Conservation (phyloP, 1,140 invertebrate genomes). For the Aphelenchoides besseyi region DNA sequence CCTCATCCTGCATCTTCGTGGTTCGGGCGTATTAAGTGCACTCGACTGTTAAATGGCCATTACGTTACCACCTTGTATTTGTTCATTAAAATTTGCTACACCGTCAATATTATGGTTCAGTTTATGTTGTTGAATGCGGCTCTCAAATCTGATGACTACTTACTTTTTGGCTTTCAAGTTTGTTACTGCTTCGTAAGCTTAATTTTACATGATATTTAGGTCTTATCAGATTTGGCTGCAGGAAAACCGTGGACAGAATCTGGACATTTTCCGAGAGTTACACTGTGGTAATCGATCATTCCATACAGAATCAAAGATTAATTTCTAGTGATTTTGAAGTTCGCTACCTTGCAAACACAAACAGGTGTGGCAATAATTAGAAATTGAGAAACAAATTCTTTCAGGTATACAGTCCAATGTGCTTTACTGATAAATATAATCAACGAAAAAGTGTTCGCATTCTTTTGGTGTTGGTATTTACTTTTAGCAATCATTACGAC, state of each 20-base stretch:
- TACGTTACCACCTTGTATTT: conserved; percentile 66
- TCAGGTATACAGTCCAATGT: conserved; percentile 60
- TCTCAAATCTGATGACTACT: conserved; percentile 79
- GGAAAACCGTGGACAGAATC: conserved; percentile 64
- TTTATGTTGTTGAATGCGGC: conserved; percentile 95
- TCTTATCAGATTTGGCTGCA: conserved; percentile 63
- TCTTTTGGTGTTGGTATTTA: conserved; percentile 61
- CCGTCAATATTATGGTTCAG: conserved; percentile 88
- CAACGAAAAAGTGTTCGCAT: conserved; percentile 62
- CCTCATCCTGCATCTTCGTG: conserved; percentile 44
- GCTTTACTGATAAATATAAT: conserved; percentile 62
- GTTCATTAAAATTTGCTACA: conserved; percentile 62
- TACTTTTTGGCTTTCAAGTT: conserved; percentile 89
- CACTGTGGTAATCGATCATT: no score
- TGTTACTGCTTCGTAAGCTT: conserved; percentile 42
- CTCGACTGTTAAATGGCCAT: conserved; percentile 64
- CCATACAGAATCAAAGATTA: no score
- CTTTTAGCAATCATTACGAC: conserved; percentile 57
- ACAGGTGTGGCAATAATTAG: conserved; percentile 50
- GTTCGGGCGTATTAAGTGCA: conserved; percentile 43
- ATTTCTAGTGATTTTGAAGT: conserved; percentile 65
- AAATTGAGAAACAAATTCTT: neutral
- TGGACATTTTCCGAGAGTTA: conserved; percentile 65
- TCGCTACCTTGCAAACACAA: conserved; percentile 63
- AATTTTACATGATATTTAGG: conserved; percentile 60